Conservation (phyloP, 2,888 invertebrate species). For the Theretra japonica region DNA sequence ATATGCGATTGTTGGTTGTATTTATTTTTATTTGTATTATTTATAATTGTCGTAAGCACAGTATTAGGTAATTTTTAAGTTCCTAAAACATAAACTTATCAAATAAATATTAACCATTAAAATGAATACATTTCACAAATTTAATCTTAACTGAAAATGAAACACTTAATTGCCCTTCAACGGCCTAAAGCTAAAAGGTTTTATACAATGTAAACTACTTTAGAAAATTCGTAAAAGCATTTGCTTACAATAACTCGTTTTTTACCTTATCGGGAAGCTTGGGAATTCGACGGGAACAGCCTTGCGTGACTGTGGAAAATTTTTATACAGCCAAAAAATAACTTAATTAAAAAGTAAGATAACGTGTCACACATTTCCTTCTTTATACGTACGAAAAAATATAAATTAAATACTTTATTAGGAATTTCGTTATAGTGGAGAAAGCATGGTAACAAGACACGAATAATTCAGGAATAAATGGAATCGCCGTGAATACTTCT, state of each 20-base stretch:
- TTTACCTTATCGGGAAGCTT: slow-evolving; percentile 32
- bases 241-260: not conserved
- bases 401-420: slow-evolving; percentile 36
- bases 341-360: slow-evolving; percentile 62
- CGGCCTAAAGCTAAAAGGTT: not conserved
- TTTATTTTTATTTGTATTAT: too few relatives aligned
- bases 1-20: too few relatives aligned
- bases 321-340: slow-evolving; percentile 51
- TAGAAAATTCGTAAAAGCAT: slow-evolving; percentile 31
- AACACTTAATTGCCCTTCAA: not conserved
- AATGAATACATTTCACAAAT: not conserved
- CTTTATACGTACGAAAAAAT: slow-evolving; percentile 16
- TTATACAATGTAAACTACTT: not conserved
- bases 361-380: slow-evolving; percentile 47
- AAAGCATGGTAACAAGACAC: slow-evolving; percentile 7
- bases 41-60: too few relatives aligned
- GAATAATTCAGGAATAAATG: not conserved
- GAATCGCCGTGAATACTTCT: too few relatives aligned
- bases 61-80: too few relatives aligned
- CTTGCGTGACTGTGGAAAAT: slow-evolving; percentile 68
- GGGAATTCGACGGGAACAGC: slow-evolving; percentile 48
- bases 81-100: too few relatives aligned
- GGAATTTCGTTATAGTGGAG: not conserved
- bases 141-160: not conserved
- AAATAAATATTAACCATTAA: not conserved